Conservation (phyloP, 2,797 vertebrate species). For the Diplodus puntazzo region DNA sequence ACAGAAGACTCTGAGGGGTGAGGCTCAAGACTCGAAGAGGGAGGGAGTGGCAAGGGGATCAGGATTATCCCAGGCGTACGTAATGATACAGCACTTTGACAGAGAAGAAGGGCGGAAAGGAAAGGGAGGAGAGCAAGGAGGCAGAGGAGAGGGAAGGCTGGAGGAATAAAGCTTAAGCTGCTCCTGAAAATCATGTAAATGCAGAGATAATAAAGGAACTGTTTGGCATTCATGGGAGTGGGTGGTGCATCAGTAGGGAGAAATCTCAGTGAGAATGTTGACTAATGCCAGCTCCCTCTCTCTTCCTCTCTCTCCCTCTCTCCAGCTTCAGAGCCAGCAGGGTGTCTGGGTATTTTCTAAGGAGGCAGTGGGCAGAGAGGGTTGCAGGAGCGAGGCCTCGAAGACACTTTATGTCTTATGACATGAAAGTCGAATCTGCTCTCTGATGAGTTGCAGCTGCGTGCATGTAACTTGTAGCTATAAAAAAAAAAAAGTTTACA, state of each 20-base stretch:
- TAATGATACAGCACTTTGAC: slow-evolving; percentile 85
- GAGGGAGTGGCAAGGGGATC: slow-evolving; percentile 59
- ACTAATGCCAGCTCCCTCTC: slow-evolving; percentile 57
- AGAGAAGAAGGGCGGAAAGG: slow-evolving; percentile 39
- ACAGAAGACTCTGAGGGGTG: slow-evolving; percentile 59
- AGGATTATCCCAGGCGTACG: slow-evolving; percentile 80
- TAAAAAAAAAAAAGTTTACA: slow-evolving; percentile 4
- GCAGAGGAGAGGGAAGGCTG: slow-evolving; percentile 34
- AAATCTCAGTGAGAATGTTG: slow-evolving; percentile 74
- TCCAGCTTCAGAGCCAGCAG: slow-evolving; percentile 63
- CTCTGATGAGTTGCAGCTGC: slow-evolving; percentile 36
- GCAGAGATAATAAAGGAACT: slow-evolving; percentile 83
- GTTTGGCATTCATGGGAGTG: slow-evolving; percentile 84
- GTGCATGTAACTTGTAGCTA: slow-evolving; percentile 4
- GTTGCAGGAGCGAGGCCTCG: slow-evolving; percentile 12
- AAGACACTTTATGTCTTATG: slow-evolving; percentile 28
- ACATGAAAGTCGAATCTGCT: slow-evolving; percentile 45
- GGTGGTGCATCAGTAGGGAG: slow-evolving; percentile 77
- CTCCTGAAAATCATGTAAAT: slow-evolving; percentile 81
- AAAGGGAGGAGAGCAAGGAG: slow-evolving; percentile 51
- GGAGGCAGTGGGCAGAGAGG: slow-evolving; percentile 33
- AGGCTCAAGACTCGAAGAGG: slow-evolving; percentile 54
- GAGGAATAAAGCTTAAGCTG: slow-evolving; percentile 78
- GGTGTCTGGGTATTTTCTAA: slow-evolving; percentile 50
- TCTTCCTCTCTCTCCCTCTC: slow-evolving; percentile 12